Percentiles rank a stretch among this genome's conserved stretches.
These are phyloP conservation scores for Thomomys bottae DNA, from an alignment of 2,113 vertebrate species.

Conservation along the genomic window DNA sequence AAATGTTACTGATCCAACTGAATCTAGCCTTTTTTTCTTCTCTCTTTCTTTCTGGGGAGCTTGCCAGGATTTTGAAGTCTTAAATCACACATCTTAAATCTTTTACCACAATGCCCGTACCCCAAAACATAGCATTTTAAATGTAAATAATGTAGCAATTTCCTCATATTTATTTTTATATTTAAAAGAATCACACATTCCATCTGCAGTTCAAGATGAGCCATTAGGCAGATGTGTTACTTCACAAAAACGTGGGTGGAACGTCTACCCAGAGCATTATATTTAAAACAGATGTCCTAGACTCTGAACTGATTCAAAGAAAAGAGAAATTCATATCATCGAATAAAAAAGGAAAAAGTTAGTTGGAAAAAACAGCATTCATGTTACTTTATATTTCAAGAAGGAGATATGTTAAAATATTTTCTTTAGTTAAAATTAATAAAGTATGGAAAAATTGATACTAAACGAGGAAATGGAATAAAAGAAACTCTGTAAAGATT, in stretches of 20 bases:
- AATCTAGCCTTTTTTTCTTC: background rate
- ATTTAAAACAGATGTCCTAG: conserved; percentile 58
- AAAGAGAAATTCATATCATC: conserved; percentile 59
- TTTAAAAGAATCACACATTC: conserved; percentile 58
- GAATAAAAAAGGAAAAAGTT: conserved; percentile 67
- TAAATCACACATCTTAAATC: conserved; percentile 6
- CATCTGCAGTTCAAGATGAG: conserved; percentile 27
- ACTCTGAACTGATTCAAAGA: conserved; percentile 54
- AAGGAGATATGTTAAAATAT: conserved; percentile 51
- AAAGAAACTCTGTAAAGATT: background rate
- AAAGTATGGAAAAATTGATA: conserved; percentile 62
- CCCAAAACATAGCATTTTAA: background rate
- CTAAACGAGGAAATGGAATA: conserved; percentile 51
- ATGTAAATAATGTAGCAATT: background rate
- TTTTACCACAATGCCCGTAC: background rate
- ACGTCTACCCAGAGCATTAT: conserved; percentile 60
- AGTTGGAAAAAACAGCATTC: conserved; percentile 35
- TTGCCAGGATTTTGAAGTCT: background rate
- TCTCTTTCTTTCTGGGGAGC: background rate
- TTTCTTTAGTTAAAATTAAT: conserved; percentile 67
- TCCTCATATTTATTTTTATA: background rate
- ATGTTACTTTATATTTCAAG: conserved; percentile 66
- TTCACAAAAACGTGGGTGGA: conserved; percentile 63
- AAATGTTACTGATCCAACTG: background rate
- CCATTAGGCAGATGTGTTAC: conserved; percentile 43